These are phyloP conservation scores for Nettapus auritus DNA, from an alignment of 2,113 vertebrate genomes.

Conservation along the genomic window DNA sequence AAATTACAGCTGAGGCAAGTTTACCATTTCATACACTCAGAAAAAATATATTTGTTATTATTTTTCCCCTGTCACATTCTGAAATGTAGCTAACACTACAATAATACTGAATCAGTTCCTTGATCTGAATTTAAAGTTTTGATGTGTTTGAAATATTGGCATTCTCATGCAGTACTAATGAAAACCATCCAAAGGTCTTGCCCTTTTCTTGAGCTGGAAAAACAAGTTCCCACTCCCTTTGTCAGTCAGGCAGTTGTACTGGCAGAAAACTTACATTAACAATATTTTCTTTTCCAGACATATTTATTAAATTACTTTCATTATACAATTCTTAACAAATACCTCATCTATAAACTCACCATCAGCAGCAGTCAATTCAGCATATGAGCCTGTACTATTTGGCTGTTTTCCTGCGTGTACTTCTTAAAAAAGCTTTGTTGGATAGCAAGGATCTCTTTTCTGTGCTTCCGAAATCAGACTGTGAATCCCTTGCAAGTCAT, in stretches of 20 bases:
- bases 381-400: neutral
- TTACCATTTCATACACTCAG: neutral
- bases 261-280: neutral
- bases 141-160: neutral
- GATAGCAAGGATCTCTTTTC: neutral
- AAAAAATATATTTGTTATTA: neutral
- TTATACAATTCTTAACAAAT: neutral
- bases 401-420: neutral
- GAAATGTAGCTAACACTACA: neutral
- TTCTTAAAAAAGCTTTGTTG: neutral
- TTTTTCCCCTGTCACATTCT: neutral
- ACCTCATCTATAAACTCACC: neutral
- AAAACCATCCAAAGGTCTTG: constrained; percentile 11
- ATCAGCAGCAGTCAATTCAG: neutral
- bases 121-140: neutral
- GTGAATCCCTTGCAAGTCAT: neutral
- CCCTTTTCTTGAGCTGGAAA: neutral
- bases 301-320: neutral
- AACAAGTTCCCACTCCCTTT: constrained; percentile 8
- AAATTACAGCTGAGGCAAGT: neutral
- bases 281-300: constrained; percentile 4
- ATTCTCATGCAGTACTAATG: neutral
- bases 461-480: neutral
- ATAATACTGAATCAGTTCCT: neutral
- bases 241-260: constrained; percentile 8